Conservation (phyloP, 2,113 vertebrate species). For the Phylloscopus trochilus region DNA sequence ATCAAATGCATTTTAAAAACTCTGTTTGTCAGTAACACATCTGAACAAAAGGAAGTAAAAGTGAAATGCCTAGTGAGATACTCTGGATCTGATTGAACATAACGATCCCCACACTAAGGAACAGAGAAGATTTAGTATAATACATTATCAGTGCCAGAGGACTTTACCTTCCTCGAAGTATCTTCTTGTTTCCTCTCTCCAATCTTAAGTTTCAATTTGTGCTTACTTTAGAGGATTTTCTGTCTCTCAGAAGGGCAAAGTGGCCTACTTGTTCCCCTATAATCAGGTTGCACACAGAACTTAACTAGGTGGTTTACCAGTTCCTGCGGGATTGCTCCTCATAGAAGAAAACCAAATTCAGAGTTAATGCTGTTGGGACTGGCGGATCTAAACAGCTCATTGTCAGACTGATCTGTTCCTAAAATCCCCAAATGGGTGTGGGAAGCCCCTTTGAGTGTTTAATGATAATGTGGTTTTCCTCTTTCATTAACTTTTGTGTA, state of each 20-base stretch:
- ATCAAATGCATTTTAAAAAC: background rate
- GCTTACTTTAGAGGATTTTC: background rate
- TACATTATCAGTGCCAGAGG: background rate
- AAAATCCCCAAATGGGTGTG: constrained; percentile 17
- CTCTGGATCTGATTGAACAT: background rate
- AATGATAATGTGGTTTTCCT: constrained; percentile 60
- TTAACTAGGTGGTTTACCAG: constrained; percentile 13
- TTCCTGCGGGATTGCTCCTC: background rate
- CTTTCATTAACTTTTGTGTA: constrained; percentile 68
- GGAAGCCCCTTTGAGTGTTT: constrained; percentile 16
- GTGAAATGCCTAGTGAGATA: background rate
- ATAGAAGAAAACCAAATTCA: constrained; percentile 28
- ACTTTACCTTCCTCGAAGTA: background rate
- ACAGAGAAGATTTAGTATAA: background rate
- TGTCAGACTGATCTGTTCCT: constrained; percentile 38
- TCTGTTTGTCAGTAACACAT: background rate
- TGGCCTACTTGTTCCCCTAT: background rate
- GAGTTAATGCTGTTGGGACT: constrained; percentile 1
- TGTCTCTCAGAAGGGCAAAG: background rate
- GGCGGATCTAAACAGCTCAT: background rate
- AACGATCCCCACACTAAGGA: background rate
- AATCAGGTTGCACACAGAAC: background rate
- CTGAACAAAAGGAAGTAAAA: background rate
- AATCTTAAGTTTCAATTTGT: background rate
- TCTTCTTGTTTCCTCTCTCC: background rate